Evolutionary conservation across 2,888 invertebrate genomes (phyloP).

Genomic region (Agrochola macilenta): DNA sequence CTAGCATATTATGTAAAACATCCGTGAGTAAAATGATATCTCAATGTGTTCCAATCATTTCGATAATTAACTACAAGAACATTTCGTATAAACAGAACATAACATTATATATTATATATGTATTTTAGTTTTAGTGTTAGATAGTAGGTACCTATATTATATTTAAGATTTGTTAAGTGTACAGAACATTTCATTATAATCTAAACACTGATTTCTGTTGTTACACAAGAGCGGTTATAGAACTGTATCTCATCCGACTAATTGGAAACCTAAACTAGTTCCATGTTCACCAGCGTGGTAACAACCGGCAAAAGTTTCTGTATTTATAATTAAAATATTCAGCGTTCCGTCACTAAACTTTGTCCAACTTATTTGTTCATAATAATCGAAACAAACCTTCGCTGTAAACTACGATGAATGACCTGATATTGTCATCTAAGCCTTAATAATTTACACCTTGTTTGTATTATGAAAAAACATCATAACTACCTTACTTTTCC

Average conservation of each 20-base stretch:
- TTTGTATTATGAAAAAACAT: background rate
- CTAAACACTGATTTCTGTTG: background rate
- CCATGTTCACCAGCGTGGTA: background rate
- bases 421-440: background rate
- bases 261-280: background rate
- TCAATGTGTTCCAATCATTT: background rate
- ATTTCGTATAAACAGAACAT: too few species aligned
- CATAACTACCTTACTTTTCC: background rate
- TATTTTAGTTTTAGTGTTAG: too few species aligned
- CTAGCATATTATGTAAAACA: too few species aligned
- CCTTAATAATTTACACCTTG: too few species aligned
- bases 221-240: background rate
- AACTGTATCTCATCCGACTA: background rate
- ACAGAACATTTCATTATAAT: background rate
- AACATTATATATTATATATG: too few species aligned
- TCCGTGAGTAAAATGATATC: too few species aligned
- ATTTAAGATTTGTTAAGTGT: too few species aligned
- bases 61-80: too few species aligned
- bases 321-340: slow-evolving; percentile 6
- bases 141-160: too few species aligned
- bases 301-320: background rate
- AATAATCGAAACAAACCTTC: slow-evolving; percentile 6
- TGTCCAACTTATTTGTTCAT: background rate
- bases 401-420: background rate
- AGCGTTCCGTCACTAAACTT: background rate